These are phyloP conservation scores for Acanthaster planci DNA, from an alignment of 35 echinoderm and acorn worm species.

Conservation along the genomic window DNA sequence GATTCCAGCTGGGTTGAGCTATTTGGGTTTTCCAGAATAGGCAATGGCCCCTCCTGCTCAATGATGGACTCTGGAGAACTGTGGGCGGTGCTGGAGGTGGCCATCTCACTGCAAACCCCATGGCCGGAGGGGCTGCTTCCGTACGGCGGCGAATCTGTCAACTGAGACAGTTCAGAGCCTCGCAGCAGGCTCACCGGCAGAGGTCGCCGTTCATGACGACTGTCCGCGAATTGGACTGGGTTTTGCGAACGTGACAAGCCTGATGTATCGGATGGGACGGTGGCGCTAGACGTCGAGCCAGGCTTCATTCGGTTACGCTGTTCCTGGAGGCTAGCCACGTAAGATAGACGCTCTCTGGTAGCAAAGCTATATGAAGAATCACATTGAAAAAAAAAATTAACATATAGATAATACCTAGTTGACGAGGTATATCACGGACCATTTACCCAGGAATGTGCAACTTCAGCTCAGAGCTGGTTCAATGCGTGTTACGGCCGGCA, in stretches of 20 bases:
- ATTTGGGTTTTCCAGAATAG: not conserved
- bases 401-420: too few relatives aligned
- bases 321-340: not conserved
- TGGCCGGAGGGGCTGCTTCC: not conserved
- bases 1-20: not conserved
- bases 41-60: not conserved
- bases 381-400: too few relatives aligned
- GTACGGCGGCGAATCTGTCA: too few relatives aligned
- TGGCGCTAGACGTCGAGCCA: not conserved
- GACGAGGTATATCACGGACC: too few relatives aligned
- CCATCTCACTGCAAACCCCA: not conserved
- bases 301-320: not conserved
- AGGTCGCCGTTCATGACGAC: not conserved
- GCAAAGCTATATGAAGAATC: not conserved
- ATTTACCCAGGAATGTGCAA: too few relatives aligned
- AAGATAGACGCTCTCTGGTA: not conserved
- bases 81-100: not conserved
- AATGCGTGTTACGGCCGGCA: too few relatives aligned
- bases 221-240: not conserved
- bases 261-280: too few relatives aligned
- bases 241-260: not conserved
- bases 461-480: too few relatives aligned
- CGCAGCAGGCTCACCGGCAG: not conserved
- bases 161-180: not conserved
- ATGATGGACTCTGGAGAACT: not conserved